Evolutionary conservation across 2,797 vertebrate genomes (phyloP).

Genomic region (Rhynchotus rufescens): DNA sequence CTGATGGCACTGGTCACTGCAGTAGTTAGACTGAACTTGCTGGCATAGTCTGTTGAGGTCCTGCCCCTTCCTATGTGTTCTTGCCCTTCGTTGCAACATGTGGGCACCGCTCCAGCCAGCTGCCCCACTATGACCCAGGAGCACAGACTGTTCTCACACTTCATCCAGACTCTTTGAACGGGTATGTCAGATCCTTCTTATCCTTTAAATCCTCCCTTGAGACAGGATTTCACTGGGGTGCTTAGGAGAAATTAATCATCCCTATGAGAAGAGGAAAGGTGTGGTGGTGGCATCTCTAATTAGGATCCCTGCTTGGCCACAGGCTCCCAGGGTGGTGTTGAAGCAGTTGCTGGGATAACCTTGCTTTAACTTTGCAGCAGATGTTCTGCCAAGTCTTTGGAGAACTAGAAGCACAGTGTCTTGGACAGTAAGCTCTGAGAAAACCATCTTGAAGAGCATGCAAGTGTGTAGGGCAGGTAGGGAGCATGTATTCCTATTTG

Average conservation of each 20-base stretch:
- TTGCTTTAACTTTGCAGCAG: not conserved
- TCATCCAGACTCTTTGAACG: not conserved
- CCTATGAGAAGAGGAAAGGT: constrained; percentile 29
- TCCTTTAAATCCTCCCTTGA: not conserved
- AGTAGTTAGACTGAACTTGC: not conserved
- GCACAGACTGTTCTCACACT: not conserved
- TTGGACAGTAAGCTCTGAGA: not conserved
- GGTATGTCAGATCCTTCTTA: not conserved
- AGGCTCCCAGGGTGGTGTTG: not conserved
- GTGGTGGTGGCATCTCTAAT: not conserved
- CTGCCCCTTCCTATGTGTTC: not conserved
- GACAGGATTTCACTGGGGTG: not conserved
- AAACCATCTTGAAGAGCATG: not conserved
- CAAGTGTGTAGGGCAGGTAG: not conserved
- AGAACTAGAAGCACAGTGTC: not conserved
- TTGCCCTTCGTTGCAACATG: not conserved
- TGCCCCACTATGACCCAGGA: not conserved
- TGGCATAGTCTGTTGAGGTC: not conserved
- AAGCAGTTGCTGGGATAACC: not conserved
- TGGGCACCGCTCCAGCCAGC: not conserved
- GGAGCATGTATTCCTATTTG: not conserved
- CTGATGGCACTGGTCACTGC: not conserved
- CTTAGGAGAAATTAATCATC: not conserved
- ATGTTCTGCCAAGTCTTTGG: not conserved
- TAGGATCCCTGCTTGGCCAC: not conserved